phyloP scores from a whole-genome alignment of 2,113 vertebrate genomes.

The Willisornis vidua region DNA sequence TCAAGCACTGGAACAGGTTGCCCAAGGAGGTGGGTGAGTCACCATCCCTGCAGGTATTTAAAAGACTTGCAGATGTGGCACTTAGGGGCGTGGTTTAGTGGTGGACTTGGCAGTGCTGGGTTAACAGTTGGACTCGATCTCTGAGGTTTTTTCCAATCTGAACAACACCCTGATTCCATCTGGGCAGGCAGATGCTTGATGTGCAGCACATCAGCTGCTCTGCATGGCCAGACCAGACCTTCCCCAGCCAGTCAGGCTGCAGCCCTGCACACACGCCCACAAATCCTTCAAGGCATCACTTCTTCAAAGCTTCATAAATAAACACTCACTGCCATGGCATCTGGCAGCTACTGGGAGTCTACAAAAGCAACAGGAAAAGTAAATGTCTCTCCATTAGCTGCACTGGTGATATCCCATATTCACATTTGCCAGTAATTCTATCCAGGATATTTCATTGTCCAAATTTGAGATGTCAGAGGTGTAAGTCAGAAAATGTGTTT shows the following conservation, averaged over 20 bases:
- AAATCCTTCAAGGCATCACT: neutral
- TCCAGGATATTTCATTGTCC: neutral
- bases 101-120: neutral
- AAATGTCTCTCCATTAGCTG: neutral
- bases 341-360: neutral
- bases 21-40: neutral
- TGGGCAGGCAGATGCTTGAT: neutral
- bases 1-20: neutral
- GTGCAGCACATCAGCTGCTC: rapidly evolving
- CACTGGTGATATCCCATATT: neutral
- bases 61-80: neutral
- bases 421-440: neutral
- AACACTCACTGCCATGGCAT: rapidly evolving
- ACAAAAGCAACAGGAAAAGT: neutral
- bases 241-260: neutral
- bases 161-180: neutral
- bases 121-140: neutral
- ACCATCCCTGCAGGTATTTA: neutral
- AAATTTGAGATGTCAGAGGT: neutral
- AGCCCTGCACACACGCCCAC: neutral
- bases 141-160: neutral
- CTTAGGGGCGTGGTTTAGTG: neutral
- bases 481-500: neutral
- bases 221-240: neutral
- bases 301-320: neutral